Conservation (phyloP, 2,797 vertebrate species). For the Margarornis squamiger region DNA sequence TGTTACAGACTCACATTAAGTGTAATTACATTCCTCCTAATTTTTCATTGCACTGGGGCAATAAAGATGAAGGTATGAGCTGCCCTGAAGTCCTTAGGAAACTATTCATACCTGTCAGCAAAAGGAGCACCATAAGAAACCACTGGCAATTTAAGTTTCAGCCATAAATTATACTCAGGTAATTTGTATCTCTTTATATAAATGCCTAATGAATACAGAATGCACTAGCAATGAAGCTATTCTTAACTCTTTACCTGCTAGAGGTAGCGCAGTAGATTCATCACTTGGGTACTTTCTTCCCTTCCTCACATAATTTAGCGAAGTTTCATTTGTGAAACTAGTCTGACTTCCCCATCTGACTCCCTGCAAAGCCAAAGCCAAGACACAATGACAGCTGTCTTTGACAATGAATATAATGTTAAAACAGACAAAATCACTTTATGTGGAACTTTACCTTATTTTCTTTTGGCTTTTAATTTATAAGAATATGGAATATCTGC, state of each 20-base stretch:
- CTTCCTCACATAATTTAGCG: fast-evolving
- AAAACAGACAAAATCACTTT: background rate
- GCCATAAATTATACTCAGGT: background rate
- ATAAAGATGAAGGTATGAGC: background rate
- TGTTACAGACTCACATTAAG: background rate
- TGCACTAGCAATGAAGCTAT: background rate
- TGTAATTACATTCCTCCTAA: background rate
- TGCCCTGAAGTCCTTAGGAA: background rate
- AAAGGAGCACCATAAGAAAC: background rate
- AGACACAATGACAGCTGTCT: background rate
- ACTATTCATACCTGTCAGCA: background rate
- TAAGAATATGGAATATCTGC: background rate
- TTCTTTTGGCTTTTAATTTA: background rate
- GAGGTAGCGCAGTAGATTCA: background rate
- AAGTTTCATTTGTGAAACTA: background rate
- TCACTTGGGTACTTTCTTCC: background rate
- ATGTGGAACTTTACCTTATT: background rate
- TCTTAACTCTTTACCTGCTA: background rate
- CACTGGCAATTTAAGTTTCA: background rate
- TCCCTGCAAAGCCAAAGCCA: background rate
- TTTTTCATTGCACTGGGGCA: background rate
- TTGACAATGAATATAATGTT: background rate
- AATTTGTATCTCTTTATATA: background rate
- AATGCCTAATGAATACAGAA: background rate
- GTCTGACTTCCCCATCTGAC: background rate